Base-by-base conservation (phyloP, 2,113 vertebrate genomes). In the Pseudorasbora parva region DNA sequence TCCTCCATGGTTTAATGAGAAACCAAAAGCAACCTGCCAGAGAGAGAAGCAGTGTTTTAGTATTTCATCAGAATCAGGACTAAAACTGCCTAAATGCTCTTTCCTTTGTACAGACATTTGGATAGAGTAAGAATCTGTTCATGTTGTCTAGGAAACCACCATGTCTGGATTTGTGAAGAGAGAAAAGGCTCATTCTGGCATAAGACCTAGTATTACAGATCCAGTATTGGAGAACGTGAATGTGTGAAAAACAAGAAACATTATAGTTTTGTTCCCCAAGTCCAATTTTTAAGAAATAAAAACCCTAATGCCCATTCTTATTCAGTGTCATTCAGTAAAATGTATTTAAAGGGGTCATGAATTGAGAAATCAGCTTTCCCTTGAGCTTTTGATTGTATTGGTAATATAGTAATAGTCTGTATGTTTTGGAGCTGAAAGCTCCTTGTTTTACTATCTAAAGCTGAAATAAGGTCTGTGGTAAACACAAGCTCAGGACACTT, bases 1-100 rank as follows among this genome's bases (percentile, higher is more conserved):
- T 51, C 59, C 59, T 25, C n/a, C 19, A 30, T 56, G 7, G n/a
- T 83, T 83, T 82, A 73, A 82, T 60, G 81, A 83, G 54, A 64
- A 83, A 62, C 54, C 51, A 14, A 41, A 74, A 75, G 47, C 30
- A 82, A 33, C 27, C 2, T 73, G 75, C 69, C 21, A 30, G 10
- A 80, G 37, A 71, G 5, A 37, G 12, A 12, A 62, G 37, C 5
- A 37, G 10, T 60, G 51, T 71, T 86, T 57, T 21, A 66, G 8
- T 51, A 45, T 78, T 77, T 41, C n/a, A 78, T 12, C 25, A 51
- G 47, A 74, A 74, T 51, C 72, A 49, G 3, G 23, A 49, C n/a
- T 17, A 49, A 74, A 74, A 74, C 14, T 45, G 72, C 72, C 51
- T 74, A 19, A 51, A 74, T 49, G 45, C 25, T 30, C 12, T 74